Base-by-base conservation (phyloP, 2,797 vertebrate genomes). In the Semotilus atromaculatus region DNA sequence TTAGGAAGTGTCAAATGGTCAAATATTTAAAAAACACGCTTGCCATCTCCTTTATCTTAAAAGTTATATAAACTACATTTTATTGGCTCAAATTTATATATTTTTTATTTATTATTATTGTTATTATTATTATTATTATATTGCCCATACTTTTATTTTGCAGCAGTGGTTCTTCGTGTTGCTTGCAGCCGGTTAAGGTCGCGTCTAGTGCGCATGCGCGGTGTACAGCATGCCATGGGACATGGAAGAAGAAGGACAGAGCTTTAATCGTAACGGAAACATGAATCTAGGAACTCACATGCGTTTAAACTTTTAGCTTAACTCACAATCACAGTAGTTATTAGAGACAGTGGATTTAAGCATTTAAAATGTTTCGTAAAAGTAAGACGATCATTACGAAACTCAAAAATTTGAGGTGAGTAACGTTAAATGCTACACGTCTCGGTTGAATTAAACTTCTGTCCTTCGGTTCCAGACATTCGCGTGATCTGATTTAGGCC, bases 361-460 rank as follows among this genome's bases (percentile, higher is more conserved):
- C 7, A 26, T 75, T 62, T 64, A 75, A 6, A 14, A 96, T 96
- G 95, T 92, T 95, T 81, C 89, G 93, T 23, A 92, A 90, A 55
- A 83, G 89, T 86, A 93, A 86, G 82, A 66, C 89, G 2, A 77
- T 81, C 16, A 23, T 94, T 58, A 90, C 90, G 71, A 94, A 92
- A 89, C 91, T 94, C 86, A 90, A 88, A 53, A 31, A 53, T 74
- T 3, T 92, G 0, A 89, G 93, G 95, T 95, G 60, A 91, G 90
- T 72, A 5, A 5, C 5, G 5, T 31, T 31, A 14, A 16, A 23
- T 16, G n/a, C 31, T 23, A 34, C 45, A 26, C 36, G 31, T 53
- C 18, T 53, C 19, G 3, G 34, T 5, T 67, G 11, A 51, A n/a
- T 21, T 40, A 3, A 62, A 38, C 29, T 83, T 21, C 9, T 14